phyloP scores from a whole-genome alignment of 2,797 vertebrate genomes.

The Champsocephalus esox region DNA sequence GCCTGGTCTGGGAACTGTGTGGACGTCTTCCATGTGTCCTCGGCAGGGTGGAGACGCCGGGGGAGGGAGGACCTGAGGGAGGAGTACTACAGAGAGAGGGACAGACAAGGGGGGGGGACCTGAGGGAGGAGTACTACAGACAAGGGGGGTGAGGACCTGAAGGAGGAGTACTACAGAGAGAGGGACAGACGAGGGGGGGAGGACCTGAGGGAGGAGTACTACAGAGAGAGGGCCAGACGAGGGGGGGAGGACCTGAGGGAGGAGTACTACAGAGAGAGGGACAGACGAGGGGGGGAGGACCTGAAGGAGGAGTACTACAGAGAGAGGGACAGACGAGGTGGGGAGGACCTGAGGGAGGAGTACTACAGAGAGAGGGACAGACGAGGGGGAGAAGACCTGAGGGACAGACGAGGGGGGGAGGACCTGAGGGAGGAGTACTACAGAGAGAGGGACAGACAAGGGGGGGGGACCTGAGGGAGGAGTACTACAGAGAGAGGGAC shows the following conservation, averaged over 20 bases:
- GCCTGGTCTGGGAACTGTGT: slow-evolving; percentile 90
- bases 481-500: too few relatives aligned
- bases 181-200: too few relatives aligned
- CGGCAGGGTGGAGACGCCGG: slow-evolving; percentile 85
- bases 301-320: slow-evolving; percentile 79
- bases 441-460: too few relatives aligned
- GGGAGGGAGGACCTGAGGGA: slow-evolving; percentile 81
- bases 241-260: too few relatives aligned
- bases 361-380: slow-evolving; percentile 76
- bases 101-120: slow-evolving; percentile 23
- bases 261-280: too few relatives aligned
- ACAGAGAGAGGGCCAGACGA: too few relatives aligned
- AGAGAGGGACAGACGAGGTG: slow-evolving; percentile 58
- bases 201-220: too few relatives aligned
- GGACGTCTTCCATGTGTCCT: slow-evolving; percentile 86
- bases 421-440: too few relatives aligned
- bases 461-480: too few relatives aligned
- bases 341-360: slow-evolving; percentile 82
- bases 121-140: background rate
- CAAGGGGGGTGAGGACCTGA: background rate
- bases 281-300: too few relatives aligned
- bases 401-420: background rate
- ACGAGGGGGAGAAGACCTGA: too few relatives aligned
- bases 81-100: slow-evolving; percentile 78
- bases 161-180: too few relatives aligned